Evolutionary conservation across 2,797 vertebrate genomes (phyloP).

Genomic region (Taenioides sp.): DNA sequence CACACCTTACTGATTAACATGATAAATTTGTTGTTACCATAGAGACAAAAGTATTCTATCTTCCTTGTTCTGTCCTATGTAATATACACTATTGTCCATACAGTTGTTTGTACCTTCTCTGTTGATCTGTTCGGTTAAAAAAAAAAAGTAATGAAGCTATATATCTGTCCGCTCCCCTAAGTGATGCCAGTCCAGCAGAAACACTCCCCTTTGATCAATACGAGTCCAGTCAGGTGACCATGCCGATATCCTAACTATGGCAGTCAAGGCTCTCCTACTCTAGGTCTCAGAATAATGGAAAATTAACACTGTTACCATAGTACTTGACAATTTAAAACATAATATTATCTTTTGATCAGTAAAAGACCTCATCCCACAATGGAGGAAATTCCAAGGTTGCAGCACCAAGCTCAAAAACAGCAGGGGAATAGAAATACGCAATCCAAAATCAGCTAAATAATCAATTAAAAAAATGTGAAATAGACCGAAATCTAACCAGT

Average conservation of each 20-base stretch:
- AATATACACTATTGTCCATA: no score
- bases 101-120: conserved; percentile 7
- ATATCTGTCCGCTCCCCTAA: conserved; percentile 28
- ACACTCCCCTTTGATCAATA: neutral
- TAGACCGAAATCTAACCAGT: no score
- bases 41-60: neutral
- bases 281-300: no score
- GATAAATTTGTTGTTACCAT: neutral
- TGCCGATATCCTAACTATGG: neutral
- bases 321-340: no score
- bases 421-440: no score
- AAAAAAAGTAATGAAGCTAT: conserved; percentile 39
- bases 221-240: neutral
- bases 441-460: no score
- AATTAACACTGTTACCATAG: no score
- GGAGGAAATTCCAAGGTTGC: no score
- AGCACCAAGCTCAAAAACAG: no score
- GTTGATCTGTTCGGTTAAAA: conserved; percentile 15
- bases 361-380: no score
- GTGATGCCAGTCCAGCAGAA: conserved; percentile 11
- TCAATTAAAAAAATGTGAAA: no score
- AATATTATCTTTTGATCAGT: no score
- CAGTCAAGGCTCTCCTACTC: neutral
- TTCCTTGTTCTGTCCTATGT: neutral
- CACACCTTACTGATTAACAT: neutral